phyloP scores from a whole-genome alignment of 2,888 invertebrate genomes.

The Morpho achilles region DNA sequence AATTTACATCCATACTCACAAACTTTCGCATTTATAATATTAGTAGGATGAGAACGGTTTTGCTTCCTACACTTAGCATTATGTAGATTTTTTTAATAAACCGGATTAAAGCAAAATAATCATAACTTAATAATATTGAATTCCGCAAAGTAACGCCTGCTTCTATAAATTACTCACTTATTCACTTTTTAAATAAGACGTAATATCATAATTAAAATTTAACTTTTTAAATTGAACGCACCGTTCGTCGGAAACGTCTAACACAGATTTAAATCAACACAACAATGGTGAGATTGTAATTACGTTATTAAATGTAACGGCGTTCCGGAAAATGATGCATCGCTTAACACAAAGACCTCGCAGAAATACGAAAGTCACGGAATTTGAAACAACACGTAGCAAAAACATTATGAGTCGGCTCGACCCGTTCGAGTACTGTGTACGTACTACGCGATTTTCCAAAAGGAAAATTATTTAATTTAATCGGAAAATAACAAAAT shows the following conservation, averaged over 20 bases:
- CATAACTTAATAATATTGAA: no score
- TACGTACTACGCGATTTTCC: not conserved
- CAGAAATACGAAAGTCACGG: slow-evolving; percentile 45
- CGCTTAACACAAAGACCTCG: slow-evolving; percentile 28
- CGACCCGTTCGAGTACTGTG: slow-evolving; percentile 5
- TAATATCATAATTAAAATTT: not conserved
- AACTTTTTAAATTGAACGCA: not conserved
- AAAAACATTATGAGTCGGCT: slow-evolving; percentile 20
- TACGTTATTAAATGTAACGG: slow-evolving; percentile 22
- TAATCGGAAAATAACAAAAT: no score
- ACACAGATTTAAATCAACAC: slow-evolving; percentile 15
- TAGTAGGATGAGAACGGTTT: no score
- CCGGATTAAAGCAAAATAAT: no score
- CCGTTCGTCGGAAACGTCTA: slow-evolving; percentile 3
- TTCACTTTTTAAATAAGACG: no score
- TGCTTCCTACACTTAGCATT: no score
- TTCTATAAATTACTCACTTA: no score
- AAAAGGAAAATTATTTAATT: not conserved
- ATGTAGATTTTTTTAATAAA: no score
- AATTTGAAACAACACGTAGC: slow-evolving; percentile 51
- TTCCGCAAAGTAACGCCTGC: no score
- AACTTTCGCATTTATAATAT: no score
- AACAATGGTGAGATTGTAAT: slow-evolving; percentile 25
- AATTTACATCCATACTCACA: no score
- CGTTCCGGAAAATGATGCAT: slow-evolving; percentile 25